These are phyloP conservation scores for Marcusenius ussheri DNA, from an alignment of 2,113 vertebrate genomes.

Conservation along the genomic window DNA sequence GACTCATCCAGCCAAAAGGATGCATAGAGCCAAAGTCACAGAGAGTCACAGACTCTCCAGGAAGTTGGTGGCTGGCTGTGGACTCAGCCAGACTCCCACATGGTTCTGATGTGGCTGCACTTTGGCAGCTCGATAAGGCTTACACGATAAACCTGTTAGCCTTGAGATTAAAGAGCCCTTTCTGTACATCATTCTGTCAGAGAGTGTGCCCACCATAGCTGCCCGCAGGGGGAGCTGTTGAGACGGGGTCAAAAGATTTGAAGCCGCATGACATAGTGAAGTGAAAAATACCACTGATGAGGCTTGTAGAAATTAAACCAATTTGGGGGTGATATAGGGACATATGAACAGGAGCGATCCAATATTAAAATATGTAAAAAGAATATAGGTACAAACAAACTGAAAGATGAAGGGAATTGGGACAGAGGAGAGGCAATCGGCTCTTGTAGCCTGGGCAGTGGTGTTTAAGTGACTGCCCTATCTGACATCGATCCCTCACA, in stretches of 20 bases:
- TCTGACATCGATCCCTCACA: neutral
- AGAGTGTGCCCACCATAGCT: neutral
- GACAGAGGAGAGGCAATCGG: neutral
- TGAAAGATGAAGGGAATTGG: neutral
- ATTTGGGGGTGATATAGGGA: neutral
- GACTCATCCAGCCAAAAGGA: neutral
- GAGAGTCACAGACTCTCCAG: neutral
- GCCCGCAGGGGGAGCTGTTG: neutral
- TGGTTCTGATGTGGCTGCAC: neutral
- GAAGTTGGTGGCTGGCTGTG: neutral
- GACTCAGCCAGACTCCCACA: neutral
- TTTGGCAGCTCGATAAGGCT: neutral
- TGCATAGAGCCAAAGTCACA: neutral
- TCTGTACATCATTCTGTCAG: neutral
- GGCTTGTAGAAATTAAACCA: neutral
- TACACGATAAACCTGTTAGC: neutral
- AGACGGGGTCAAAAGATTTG: neutral
- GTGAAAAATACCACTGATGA: neutral
- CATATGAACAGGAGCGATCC: neutral
- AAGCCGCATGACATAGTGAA: neutral
- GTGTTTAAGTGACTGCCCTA: neutral
- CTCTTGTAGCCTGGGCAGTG: neutral
- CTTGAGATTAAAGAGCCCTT: constrained; percentile 7
- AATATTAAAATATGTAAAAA: neutral
- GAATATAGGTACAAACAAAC: neutral